These are phyloP conservation scores for Aspidoscelis tigris DNA, from an alignment of 2,113 vertebrate species.

Conservation along the genomic window DNA sequence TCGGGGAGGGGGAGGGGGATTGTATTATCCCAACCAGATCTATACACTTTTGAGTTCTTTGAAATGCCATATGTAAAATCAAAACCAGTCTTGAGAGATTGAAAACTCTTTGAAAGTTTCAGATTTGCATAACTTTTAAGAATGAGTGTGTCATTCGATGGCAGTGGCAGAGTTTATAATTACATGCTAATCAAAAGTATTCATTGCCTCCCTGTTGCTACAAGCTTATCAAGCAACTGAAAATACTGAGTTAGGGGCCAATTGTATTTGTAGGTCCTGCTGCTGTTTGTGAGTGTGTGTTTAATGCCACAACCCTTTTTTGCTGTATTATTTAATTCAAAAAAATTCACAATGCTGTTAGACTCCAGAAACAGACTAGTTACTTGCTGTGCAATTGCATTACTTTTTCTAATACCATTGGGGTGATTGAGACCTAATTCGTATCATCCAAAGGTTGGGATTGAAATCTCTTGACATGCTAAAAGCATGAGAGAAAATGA, in stretches of 20 bases:
- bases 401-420: slow-evolving; percentile 57
- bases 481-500: slow-evolving; percentile 54
- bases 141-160: slow-evolving; percentile 61
- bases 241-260: slow-evolving; percentile 57
- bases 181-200: slow-evolving; percentile 68
- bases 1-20: slow-evolving; percentile 23
- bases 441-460: slow-evolving; percentile 61
- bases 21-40: slow-evolving; percentile 7
- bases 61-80: slow-evolving; percentile 14
- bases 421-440: slow-evolving; percentile 61
- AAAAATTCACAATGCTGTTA: slow-evolving; percentile 61
- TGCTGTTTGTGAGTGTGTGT: slow-evolving; percentile 61
- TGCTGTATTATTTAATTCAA: slow-evolving; percentile 69
- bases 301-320: slow-evolving; percentile 59
- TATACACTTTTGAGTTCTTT: not conserved
- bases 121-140: slow-evolving; percentile 61
- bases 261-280: slow-evolving; percentile 69
- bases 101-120: slow-evolving; percentile 55
- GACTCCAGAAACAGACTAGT: slow-evolving; percentile 55
- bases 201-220: slow-evolving; percentile 69
- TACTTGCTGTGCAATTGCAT: slow-evolving; percentile 55
- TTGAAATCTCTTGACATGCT: slow-evolving; percentile 75
- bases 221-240: slow-evolving; percentile 57
- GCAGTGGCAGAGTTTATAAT: slow-evolving; percentile 54
- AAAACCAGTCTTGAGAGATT: slow-evolving; percentile 6